Base-by-base conservation (phyloP, 2,797 vertebrate genomes). In the Acridotheres tristis region DNA sequence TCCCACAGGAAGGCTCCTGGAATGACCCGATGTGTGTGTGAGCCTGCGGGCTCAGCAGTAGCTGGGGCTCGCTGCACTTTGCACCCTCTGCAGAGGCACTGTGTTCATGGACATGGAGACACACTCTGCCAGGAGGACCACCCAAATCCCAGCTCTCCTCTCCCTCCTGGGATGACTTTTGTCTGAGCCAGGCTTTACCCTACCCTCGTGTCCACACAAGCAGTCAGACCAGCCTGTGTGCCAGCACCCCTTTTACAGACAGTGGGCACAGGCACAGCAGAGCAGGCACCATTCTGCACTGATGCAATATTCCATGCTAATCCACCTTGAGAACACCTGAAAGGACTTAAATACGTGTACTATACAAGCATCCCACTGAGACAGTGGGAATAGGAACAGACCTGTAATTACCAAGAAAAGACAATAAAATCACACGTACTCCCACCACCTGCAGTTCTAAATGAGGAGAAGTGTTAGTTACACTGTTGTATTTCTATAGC, bases 391-490 rank as follows among this genome's bases (percentile, higher is more conserved):
- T 63, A 92, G 80, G 87, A 94, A 80, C 85, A 95, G 96, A 97
- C 93, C 97, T 96, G 95, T 97, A 97, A 97, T 97, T 97, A 97
- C 95, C 83, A 81, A 93, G 96, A 84, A 96, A 95, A 97, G 97
- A 96, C 96, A 97, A 96, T 97, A 95, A 97, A 97, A 97, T 96
- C 95, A 91, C 91, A 95, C 29, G 3, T 91, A 94, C 82, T 92
- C 89, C 89, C 58, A 84, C 96, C 95, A 96, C 97, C 96, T 94
- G 95, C 6, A 0, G 97, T 57, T 97, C 96, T 94, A 96, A 97
- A 96, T 91, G 97, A 96, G 73, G 76, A 95, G 95, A 97, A 97
- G 94, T 96, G 96, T 97, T 97, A 96, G 94, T 97, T 97, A 96
- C 94, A 96, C 93, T 95, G 93, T 85, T 95, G 94, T 91, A 90